phyloP scores from a whole-genome alignment of 1,140 invertebrate genomes.

The Zaprionus africanus region DNA sequence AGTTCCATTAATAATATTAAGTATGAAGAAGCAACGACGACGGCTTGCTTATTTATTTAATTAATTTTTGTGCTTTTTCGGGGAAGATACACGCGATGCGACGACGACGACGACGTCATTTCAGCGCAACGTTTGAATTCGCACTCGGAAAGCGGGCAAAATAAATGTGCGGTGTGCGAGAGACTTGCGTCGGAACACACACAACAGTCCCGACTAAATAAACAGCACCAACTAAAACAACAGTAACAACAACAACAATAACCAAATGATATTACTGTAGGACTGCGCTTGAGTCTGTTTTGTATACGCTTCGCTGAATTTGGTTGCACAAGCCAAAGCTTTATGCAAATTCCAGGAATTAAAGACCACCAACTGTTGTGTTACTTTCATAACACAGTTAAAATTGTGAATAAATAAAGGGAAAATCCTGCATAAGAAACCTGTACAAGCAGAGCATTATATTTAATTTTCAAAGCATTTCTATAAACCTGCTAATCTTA shows the following conservation, averaged over 20 bases:
- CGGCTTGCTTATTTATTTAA: slow-evolving; percentile 69
- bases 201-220: slow-evolving; percentile 38
- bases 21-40: slow-evolving; percentile 21
- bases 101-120: slow-evolving; percentile 47
- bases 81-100: slow-evolving; percentile 58
- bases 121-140: slow-evolving; percentile 71
- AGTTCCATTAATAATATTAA: slow-evolving; percentile 67
- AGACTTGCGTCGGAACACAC: slow-evolving; percentile 14
- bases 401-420: neutral
- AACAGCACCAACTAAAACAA: slow-evolving; percentile 28
- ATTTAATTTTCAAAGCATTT: neutral
- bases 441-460: too few species aligned
- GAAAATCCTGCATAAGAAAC: neutral
- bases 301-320: slow-evolving; percentile 53
- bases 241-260: neutral
- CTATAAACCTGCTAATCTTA: too few species aligned
- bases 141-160: slow-evolving; percentile 56
- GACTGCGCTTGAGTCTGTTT: slow-evolving; percentile 33
- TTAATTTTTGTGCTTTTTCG: slow-evolving; percentile 60
- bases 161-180: slow-evolving; percentile 8
- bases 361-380: slow-evolving; percentile 46
- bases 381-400: slow-evolving; percentile 21
- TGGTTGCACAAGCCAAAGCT: slow-evolving; percentile 1
- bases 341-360: slow-evolving; percentile 26
- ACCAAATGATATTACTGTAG: slow-evolving; percentile 10